phyloP scores from a whole-genome alignment of 2,113 vertebrate genomes.

The Clarias macrocephalus region DNA sequence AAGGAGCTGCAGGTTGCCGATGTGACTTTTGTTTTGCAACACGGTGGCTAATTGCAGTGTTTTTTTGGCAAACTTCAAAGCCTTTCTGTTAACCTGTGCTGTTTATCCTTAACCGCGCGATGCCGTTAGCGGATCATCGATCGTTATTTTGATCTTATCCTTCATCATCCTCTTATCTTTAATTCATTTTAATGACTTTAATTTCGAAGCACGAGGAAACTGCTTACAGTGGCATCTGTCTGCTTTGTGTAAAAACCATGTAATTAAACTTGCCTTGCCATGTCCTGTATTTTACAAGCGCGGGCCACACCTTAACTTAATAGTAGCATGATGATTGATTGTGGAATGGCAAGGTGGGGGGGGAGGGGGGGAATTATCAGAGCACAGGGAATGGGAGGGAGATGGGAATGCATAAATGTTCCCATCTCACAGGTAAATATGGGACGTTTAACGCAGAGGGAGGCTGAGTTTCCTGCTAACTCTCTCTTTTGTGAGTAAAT shows the following conservation, averaged over 20 bases:
- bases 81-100: background rate
- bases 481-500: background rate
- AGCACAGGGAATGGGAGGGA: background rate
- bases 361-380: background rate
- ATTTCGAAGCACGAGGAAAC: background rate
- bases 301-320: background rate
- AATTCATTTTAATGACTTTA: constrained; percentile 30
- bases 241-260: background rate
- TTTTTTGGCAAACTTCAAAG: constrained; percentile 1
- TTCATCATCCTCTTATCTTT: constrained; percentile 19
- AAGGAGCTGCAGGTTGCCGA: constrained; percentile 13
- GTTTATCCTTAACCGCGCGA: background rate
- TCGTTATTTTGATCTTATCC: constrained; percentile 20
- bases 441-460: background rate
- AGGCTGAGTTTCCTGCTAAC: background rate
- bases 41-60: constrained; percentile 10
- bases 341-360: background rate
- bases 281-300: constrained; percentile 4
- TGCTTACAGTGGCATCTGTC: constrained; percentile 9
- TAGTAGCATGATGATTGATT: background rate
- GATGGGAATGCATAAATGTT: constrained; percentile 2
- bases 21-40: constrained; percentile 23
- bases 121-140: background rate
- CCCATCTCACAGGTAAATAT: background rate
- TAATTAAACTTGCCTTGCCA: constrained; percentile 24